These are phyloP conservation scores for Clarias laeviceps DNA, from an alignment of 2,797 vertebrate species.

Conservation along the genomic window DNA sequence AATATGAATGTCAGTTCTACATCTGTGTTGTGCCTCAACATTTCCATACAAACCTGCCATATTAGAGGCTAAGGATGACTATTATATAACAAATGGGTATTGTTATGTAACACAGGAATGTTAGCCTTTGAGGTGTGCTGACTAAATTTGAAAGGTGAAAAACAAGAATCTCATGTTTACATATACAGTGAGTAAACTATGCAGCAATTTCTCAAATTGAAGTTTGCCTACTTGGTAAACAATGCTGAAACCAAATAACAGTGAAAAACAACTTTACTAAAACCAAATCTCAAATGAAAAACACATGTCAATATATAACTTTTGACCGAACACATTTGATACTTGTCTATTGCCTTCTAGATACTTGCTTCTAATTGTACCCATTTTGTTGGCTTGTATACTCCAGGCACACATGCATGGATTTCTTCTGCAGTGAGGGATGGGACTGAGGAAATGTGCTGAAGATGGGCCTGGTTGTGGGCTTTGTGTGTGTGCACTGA, in stretches of 20 bases:
- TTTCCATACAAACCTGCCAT: neutral
- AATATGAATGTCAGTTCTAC: neutral
- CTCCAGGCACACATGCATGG: slow-evolving; percentile 48
- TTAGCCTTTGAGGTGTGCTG: neutral
- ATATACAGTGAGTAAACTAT: neutral
- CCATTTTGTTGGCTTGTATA: slow-evolving; percentile 2
- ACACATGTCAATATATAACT: slow-evolving; percentile 7
- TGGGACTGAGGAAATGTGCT: slow-evolving; percentile 51
- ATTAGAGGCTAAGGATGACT: neutral
- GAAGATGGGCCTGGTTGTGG: slow-evolving; percentile 46
- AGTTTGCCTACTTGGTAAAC: neutral
- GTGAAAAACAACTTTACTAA: slow-evolving; percentile 2
- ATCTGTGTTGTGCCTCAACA: neutral
- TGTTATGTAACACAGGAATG: neutral
- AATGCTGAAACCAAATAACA: neutral
- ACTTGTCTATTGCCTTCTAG: neutral
- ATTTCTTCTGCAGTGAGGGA: slow-evolving; percentile 53
- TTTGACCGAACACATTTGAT: slow-evolving; percentile 34
- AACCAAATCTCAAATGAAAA: neutral
- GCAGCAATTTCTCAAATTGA: neutral
- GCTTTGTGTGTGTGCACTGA: slow-evolving; percentile 59
- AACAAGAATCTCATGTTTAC: neutral
- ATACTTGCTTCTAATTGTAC: neutral
- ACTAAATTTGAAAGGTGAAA: neutral
- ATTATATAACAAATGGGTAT: neutral